These are phyloP conservation scores for Drosophila pseudoananassae DNA, from an alignment of 1,140 invertebrate species.

Conservation along the genomic window DNA sequence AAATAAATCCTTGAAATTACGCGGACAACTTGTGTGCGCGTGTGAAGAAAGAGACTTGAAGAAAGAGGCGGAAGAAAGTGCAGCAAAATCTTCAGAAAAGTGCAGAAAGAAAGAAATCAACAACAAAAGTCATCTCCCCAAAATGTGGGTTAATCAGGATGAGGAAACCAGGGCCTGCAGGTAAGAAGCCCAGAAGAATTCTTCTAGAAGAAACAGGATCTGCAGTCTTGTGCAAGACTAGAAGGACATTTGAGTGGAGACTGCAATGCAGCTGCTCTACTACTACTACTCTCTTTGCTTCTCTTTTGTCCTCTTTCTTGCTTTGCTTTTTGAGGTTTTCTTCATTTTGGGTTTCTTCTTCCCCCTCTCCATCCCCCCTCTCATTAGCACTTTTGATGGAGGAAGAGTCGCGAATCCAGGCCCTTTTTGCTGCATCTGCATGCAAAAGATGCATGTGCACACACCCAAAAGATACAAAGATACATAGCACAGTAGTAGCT, in stretches of 20 bases:
- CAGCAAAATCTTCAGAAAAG: neutral
- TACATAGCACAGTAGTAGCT: slow-evolving; percentile 16
- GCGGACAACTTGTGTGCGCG: slow-evolving; percentile 8
- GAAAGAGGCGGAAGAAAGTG: neutral
- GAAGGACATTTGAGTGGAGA: slow-evolving; percentile 68
- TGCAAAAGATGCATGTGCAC: slow-evolving; percentile 27
- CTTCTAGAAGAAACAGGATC: neutral
- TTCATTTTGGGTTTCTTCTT: neutral
- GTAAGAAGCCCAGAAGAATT: neutral
- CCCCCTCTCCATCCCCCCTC: neutral
- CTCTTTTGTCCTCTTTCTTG: neutral
- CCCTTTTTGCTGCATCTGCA: slow-evolving; percentile 37
- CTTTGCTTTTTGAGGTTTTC: neutral
- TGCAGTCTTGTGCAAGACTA: too few species aligned
- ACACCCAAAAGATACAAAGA: neutral
- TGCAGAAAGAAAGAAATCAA: neutral
- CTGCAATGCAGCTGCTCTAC: neutral
- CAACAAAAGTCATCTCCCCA: neutral
- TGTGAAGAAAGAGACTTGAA: neutral
- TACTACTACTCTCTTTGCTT: neutral
- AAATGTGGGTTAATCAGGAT: slow-evolving; percentile 1
- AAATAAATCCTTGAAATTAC: neutral
- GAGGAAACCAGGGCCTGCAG: neutral
- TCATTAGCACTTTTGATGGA: slow-evolving; percentile 37
- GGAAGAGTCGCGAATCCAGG: slow-evolving; percentile 1